phyloP scores from a whole-genome alignment of 2,113 vertebrate genomes.

The Larimichthys crocea region DNA sequence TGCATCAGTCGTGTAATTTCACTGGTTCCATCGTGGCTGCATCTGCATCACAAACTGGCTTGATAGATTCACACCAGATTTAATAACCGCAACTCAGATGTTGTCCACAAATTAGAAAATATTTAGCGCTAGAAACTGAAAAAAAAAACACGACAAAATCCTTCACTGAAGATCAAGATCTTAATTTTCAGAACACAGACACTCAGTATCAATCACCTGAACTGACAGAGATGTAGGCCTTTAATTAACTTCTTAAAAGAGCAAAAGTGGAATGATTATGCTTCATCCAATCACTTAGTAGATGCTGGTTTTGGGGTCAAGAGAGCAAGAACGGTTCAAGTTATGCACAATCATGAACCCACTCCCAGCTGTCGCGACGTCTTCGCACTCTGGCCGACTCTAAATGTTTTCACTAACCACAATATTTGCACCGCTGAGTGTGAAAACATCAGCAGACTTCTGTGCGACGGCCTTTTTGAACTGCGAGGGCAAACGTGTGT shows the following conservation, averaged over 20 bases:
- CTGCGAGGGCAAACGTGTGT: slow-evolving; percentile 39
- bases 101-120: slow-evolving; percentile 10
- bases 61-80: slow-evolving; percentile 5
- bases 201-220: slow-evolving; percentile 44
- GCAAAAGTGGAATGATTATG: slow-evolving; percentile 42
- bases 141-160: neutral
- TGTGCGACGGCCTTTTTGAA: slow-evolving; percentile 57
- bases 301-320: slow-evolving; percentile 63
- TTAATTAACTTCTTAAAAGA: slow-evolving; percentile 55
- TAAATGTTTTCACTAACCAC: slow-evolving; percentile 71
- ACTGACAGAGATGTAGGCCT: slow-evolving; percentile 26
- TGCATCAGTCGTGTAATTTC: slow-evolving; percentile 14
- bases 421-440: slow-evolving; percentile 71
- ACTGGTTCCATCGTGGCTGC: slow-evolving; percentile 22
- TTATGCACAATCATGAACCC: slow-evolving; percentile 68
- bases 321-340: slow-evolving; percentile 57
- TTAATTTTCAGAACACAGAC: slow-evolving; percentile 7
- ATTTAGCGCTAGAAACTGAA: neutral
- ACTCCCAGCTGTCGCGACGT: slow-evolving; percentile 58
- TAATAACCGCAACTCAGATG: neutral
- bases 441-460: slow-evolving; percentile 70
- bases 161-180: neutral
- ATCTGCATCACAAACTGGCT: slow-evolving; percentile 16
- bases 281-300: slow-evolving; percentile 54
- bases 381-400: slow-evolving; percentile 54